Base-by-base conservation (phyloP, 2,888 invertebrate species). In the Pristionchus maxplancki region DNA sequence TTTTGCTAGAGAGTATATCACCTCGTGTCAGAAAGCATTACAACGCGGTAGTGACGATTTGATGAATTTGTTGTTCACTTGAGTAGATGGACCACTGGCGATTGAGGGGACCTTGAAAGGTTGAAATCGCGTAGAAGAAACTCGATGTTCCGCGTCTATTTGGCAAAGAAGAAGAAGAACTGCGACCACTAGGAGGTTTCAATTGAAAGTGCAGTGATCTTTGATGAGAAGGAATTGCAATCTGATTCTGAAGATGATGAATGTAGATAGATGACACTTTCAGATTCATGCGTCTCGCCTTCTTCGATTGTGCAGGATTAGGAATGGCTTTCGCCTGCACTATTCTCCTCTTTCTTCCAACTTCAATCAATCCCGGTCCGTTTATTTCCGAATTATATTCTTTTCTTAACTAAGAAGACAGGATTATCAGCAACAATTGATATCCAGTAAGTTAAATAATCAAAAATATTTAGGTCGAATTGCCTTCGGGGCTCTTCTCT, bases 291-390 rank as follows among this genome's bases (percentile, higher is more conserved):
- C 88, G 88, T 13, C 40, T 81, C n/a, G 15, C 24, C 6, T 81
- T 78, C 44, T 88, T 81, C 88, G 24, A 78, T 9, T 88, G 78
- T 15, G 88, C 88, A 5, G 88, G 88, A 17, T 15, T 88, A 17
- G 88, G 88, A 34, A 88, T 88, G 88, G 24, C 62, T n/a, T 58
- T 88, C 5, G 58, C 78, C 9, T 81, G 40, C 31, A 40, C 44
- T 6, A 24, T 58, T 11, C 40, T 81, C 8, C 78, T 62, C n/a
- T 81, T 81, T 37, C 78, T 88, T 20, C 78, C 62, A 6, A 40
- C 50, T 8, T 53, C 85, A 37, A 44, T 85, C n/a, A 64, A 85
- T 64, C 85, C 85, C 6, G 44, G 85, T 64, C 9, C n/a, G 58
- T 4, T 58, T 24, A 6, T 24, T 58, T 58, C 9, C 28, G 28